Conservation (phyloP, 2,113 vertebrate genomes). For the Etheostoma cragini region DNA sequence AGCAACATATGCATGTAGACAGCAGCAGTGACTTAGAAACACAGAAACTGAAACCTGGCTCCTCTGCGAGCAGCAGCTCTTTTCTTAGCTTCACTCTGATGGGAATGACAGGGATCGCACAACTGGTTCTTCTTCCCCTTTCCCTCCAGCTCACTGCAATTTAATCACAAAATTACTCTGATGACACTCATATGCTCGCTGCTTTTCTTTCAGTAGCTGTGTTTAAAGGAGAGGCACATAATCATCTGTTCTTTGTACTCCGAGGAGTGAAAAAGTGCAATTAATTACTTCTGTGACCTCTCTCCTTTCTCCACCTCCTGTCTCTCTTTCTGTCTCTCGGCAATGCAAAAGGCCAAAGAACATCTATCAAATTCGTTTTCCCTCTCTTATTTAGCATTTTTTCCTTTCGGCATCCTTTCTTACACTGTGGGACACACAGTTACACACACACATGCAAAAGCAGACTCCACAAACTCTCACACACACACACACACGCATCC, state of each 20-base stretch:
- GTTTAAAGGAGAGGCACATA: conserved; percentile 26
- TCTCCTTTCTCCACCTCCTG: neutral
- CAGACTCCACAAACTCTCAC: too few species aligned
- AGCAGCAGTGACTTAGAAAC: conserved; percentile 31
- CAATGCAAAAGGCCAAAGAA: neutral
- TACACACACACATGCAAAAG: neutral
- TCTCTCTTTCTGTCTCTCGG: conserved; percentile 12
- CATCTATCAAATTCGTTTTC: neutral
- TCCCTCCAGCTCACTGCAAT: conserved; percentile 7
- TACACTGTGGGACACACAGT: neutral
- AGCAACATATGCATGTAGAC: conserved; percentile 36
- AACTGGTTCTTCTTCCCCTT: neutral
- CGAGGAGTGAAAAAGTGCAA: conserved; percentile 23
- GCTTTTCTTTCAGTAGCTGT: conserved; percentile 1
- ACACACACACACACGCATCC: neutral
- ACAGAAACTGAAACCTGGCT: conserved; percentile 33
- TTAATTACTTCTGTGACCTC: conserved; percentile 23
- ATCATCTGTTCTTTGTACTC: conserved; percentile 17
- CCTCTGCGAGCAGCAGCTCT: conserved; percentile 12
- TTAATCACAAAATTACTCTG: conserved; percentile 35
- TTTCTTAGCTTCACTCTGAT: neutral
- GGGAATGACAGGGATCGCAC: conserved; percentile 34
- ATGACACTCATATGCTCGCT: conserved; percentile 32
- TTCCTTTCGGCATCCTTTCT: neutral
- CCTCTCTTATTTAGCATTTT: conserved; percentile 8